Percentiles rank a stretch among this genome's conserved stretches.
phyloP scores from a whole-genome alignment of 2,888 invertebrate genomes.

The Vesta saturnalis region DNA sequence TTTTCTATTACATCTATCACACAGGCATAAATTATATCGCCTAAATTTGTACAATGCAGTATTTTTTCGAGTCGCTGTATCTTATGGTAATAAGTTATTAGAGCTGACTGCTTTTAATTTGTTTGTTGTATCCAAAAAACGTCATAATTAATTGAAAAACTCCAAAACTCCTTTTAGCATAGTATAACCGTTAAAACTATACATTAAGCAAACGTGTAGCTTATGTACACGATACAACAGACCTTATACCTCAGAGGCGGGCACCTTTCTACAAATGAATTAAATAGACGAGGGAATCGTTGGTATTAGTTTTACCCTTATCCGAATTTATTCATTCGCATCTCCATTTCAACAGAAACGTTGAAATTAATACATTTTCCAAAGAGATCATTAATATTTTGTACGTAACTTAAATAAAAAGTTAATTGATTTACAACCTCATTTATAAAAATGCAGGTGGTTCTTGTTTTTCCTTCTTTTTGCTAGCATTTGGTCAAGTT shows the following conservation, averaged over 20 bases:
- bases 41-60: too few relatives aligned
- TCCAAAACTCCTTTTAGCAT: too few relatives aligned
- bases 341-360: not conserved
- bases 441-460: not conserved
- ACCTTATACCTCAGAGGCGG: not conserved
- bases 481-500: too few relatives aligned
- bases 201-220: not conserved
- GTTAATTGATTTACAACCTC: not conserved
- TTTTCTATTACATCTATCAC: too few relatives aligned
- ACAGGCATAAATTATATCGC: too few relatives aligned
- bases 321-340: not conserved
- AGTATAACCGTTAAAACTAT: not conserved
- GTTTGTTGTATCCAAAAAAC: too few relatives aligned
- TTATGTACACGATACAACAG: not conserved
- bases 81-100: too few relatives aligned
- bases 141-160: too few relatives aligned
- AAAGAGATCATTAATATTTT: not conserved
- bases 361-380: not conserved
- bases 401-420: not conserved
- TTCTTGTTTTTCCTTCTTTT: not conserved
- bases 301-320: not conserved
- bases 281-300: slow-evolving; percentile 1
- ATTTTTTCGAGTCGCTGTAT: too few relatives aligned
- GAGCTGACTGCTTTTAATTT: too few relatives aligned
- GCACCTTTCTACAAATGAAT: slow-evolving; percentile 1